These are phyloP conservation scores for Biston betularia DNA, from an alignment of 2,888 invertebrate species.

Conservation along the genomic window DNA sequence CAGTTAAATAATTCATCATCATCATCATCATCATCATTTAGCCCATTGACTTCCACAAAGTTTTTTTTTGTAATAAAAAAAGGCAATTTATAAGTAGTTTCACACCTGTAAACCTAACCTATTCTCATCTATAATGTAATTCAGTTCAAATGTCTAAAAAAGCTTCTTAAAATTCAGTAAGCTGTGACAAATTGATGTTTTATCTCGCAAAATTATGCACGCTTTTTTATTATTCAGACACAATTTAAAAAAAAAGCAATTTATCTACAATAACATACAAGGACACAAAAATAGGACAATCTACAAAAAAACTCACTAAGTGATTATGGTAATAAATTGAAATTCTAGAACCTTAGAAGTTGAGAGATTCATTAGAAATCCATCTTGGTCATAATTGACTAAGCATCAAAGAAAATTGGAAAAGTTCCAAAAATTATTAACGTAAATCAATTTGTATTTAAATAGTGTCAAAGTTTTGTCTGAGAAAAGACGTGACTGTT, in stretches of 20 bases:
- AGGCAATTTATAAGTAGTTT: background rate
- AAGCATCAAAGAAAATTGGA: constrained; percentile 22
- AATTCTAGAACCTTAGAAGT: constrained; percentile 2
- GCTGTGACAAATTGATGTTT: constrained; percentile 38
- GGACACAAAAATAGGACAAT: constrained; percentile 13
- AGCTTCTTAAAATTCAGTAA: constrained; percentile 34
- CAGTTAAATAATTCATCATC: too few relatives aligned
- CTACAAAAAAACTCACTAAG: constrained; percentile 12
- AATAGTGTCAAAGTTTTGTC: constrained; percentile 14
- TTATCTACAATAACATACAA: constrained; percentile 24
- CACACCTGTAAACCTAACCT: background rate
- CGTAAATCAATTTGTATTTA: constrained; percentile 20
- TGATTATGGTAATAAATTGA: constrained; percentile 12
- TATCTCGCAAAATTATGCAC: constrained; percentile 34
- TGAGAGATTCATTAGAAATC: background rate
- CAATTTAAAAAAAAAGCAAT: constrained; percentile 18
- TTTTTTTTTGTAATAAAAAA: too few relatives aligned
- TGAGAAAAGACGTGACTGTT: background rate
- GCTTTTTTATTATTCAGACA: constrained; percentile 33
- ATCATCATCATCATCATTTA: too few relatives aligned
- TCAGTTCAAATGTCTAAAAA: background rate
- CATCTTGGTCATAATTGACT: constrained; percentile 17
- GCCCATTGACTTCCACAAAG: too few relatives aligned
- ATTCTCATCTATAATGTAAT: background rate
- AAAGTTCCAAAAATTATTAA: constrained; percentile 18